Percentiles rank a stretch among this genome's conserved stretches.
These are phyloP conservation scores for Megastigmus dorsalis DNA, from an alignment of 2,888 invertebrate genomes.

Conservation along the genomic window DNA sequence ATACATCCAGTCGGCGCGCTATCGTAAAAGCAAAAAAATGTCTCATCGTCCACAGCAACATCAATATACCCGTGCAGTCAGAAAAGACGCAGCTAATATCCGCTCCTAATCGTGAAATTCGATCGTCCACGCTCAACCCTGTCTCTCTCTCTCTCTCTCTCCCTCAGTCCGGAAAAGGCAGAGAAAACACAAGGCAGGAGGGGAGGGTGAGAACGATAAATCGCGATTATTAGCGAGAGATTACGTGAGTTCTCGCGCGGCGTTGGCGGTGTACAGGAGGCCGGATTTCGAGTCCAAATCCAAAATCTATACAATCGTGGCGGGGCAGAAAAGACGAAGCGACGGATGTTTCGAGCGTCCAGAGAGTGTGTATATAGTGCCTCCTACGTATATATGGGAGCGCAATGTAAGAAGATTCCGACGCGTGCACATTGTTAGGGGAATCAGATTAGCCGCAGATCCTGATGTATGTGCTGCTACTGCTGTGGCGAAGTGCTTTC, in stretches of 20 bases:
- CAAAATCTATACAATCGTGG: conserved; percentile 70
- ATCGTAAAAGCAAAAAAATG: background rate
- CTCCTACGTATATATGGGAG: too few relatives aligned
- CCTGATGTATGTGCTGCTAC: conserved; percentile 71
- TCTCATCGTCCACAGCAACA: background rate
- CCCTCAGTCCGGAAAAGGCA: too few relatives aligned
- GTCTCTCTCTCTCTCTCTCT: background rate
- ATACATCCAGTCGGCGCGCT: conserved; percentile 44
- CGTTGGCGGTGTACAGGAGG: too few relatives aligned
- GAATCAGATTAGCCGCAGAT: conserved; percentile 73
- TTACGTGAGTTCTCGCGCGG: conserved; percentile 69
- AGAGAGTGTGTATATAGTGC: background rate
- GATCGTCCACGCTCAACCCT: background rate
- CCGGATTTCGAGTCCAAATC: conserved; percentile 65
- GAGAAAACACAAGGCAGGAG: background rate
- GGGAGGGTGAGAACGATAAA: conserved; percentile 65
- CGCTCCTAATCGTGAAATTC: conserved; percentile 17
- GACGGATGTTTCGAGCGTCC: background rate
- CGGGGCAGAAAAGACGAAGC: background rate
- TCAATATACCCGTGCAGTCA: too few relatives aligned
- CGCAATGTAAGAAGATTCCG: conserved; percentile 74
- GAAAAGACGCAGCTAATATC: background rate
- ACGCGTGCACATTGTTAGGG: conserved; percentile 74
- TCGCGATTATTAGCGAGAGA: conserved; percentile 74
- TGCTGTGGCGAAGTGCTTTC: conserved; percentile 28